Conservation (phyloP, 1,140 invertebrate species). For the Lasioglossum albipes region DNA sequence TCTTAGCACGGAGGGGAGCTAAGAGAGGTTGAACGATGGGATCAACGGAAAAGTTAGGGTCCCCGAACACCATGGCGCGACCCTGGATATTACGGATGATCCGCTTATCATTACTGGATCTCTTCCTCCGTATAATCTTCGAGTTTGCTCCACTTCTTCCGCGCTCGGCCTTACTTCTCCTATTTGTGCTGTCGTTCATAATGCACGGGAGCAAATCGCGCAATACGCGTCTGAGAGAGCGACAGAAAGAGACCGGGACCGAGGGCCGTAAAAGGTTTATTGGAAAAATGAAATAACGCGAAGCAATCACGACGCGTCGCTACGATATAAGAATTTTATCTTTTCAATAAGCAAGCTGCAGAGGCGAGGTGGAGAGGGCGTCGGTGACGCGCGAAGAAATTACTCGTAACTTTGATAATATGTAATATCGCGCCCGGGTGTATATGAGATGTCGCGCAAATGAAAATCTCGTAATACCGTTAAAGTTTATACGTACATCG, state of each 20-base stretch:
- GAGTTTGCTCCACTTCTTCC: background rate
- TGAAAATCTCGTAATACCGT: conserved; percentile 45
- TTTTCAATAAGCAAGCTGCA: conserved; percentile 53
- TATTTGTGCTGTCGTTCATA: conserved; percentile 32
- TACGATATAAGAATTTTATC: conserved; percentile 62
- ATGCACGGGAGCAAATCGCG: conserved; percentile 18
- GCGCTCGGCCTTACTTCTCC: conserved; percentile 2
- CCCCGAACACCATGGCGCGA: no score
- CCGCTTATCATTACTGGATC: conserved; percentile 48
- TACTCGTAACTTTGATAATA: conserved; percentile 55
- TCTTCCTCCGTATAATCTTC: background rate
- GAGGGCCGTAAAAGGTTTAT: conserved; percentile 49
- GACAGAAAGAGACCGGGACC: background rate
- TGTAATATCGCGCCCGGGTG: conserved; percentile 30
- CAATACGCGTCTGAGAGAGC: background rate
- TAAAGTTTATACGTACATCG: conserved; percentile 19
- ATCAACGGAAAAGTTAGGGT: no score
- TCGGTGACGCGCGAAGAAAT: conserved; percentile 23
- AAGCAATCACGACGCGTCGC: conserved; percentile 62
- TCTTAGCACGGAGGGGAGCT: no score
- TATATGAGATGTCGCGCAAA: conserved; percentile 29
- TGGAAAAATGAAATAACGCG: conserved; percentile 62
- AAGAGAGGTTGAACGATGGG: no score
- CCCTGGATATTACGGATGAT: conserved; percentile 21
- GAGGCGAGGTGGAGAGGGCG: background rate